Evolutionary conservation across 23 tunicate species (phyloP), one percentile per base, ranked within the genome.

Genomic region (Oikopleura dioica): DNA sequence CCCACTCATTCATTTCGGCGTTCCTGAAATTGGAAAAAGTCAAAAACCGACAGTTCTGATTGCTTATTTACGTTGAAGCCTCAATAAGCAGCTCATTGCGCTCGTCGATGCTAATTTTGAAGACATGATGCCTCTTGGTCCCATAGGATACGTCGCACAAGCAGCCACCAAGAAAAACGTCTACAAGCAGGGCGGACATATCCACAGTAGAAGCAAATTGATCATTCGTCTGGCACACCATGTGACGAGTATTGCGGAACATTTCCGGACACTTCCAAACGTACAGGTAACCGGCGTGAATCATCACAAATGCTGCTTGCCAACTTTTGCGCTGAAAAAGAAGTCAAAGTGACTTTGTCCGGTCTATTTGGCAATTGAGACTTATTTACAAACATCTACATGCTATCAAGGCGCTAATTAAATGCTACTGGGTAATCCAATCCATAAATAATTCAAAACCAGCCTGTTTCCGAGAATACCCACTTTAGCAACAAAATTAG

Each of bases 1-100:
- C 26, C 72, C 72, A 63, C 26, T 63, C 72, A 21, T 63, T 28
- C 72, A 63, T 63, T 63, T 63, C 72, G 5, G 33, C 30, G 30
- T 23, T 63, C 16, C 72, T 63, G 55, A 44, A 9, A 44, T 44
- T 9, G 21, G 21, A 21, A 44, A 9, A 44, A 21, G 16, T 44
- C 21, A 44, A 44, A 9, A 21, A 9, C 55, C 55, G 55, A 9
- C 55, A 44, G 21, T 44, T 21, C 16, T 9, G 55, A 44, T 44
- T 44, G 16, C 55, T 31, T 28, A 28, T 63, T 63, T 63, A 2
- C 72, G 30, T 63, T 2, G 4, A 12, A 21, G 72, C 72, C 33
- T 63, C 72, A 16, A 63, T 63, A 28, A 63, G 26, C 72, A 63
- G 16, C 26, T 63, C 72, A 28, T 63, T 63, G 26, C 72, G 72